Evolutionary conservation across 2,797 vertebrate species (phyloP), one percentile per base, ranked within the genome.

Genomic region (Propithecus deckenii): DNA sequence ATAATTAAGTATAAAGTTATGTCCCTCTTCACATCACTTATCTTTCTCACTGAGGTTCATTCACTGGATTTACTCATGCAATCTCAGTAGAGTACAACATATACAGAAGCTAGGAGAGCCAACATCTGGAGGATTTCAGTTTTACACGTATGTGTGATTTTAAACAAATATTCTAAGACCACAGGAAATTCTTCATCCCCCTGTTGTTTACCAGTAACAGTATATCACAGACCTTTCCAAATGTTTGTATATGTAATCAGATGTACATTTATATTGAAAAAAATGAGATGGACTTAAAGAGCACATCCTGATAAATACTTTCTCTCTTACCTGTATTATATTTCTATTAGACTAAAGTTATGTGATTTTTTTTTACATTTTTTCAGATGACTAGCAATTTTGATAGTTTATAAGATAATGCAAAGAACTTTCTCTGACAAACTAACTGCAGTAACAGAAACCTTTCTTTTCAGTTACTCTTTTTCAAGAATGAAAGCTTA

Each of bases 381-480:
- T 99, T 99, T 99, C 99, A 99, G 98, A 99, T 98, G 98, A 99
- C 98, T 99, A 99, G 99, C 99, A 99, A 99, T 99, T 99, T 99
- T 99, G 99, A 99, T 99, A 99, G 99, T 99, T 99, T 99, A 99
- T 99, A 99, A 99, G 99, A 99, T 99, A 99, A 99, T 98, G 98
- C 96, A 96, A 99, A 99, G 98, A 99, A 98, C 98, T 99, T 99
- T 99, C 99, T 99, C 99, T 99, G 99, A 99, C 98, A 99, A 99
- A 99, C 99, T 99, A 99, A 99, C 98, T 99, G 99, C 99, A 99
- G 99, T 99, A 99, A 99, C 99, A 99, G 99, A 99, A 99, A 99
- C 98, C 97, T 99, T 99, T 99, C 98, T 99, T 99, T 99, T 99
- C 99, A 99, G 99, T 99, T 99, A 99, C 99, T 99, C 98, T 99